Percentiles rank a stretch among this genome's conserved stretches.
phyloP scores from a whole-genome alignment of 1,140 invertebrate genomes.

The Drosophila nikananu region DNA sequence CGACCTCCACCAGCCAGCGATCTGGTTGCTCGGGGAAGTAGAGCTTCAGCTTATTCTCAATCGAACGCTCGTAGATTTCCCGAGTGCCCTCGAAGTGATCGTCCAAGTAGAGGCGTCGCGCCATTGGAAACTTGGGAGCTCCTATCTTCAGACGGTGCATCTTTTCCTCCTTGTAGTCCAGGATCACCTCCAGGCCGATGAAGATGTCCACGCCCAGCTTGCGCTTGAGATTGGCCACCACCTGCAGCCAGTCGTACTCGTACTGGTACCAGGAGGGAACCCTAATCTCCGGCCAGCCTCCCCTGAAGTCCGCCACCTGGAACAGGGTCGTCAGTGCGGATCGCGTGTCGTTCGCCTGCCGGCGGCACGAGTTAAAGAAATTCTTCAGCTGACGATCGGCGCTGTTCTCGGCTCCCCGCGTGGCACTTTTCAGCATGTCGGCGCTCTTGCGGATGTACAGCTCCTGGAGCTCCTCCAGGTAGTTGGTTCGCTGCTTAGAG shows the following conservation, averaged over 20 bases:
- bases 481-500: slow-evolving; percentile 89
- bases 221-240: slow-evolving; percentile 63
- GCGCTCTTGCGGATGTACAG: slow-evolving; percentile 72
- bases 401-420: slow-evolving; percentile 49
- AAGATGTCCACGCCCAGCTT: slow-evolving; percentile 73
- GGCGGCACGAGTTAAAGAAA: slow-evolving; percentile 93
- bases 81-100: slow-evolving; percentile 32
- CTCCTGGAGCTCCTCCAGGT: slow-evolving; percentile 89
- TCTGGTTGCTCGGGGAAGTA: slow-evolving; percentile 70
- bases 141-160: slow-evolving; percentile 75
- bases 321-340: slow-evolving; percentile 52
- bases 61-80: slow-evolving; percentile 48
- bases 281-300: slow-evolving; percentile 74
- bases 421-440: slow-evolving; percentile 66
- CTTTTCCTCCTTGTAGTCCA: slow-evolving; percentile 71
- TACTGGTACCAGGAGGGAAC: slow-evolving; percentile 71
- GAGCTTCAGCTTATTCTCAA: slow-evolving; percentile 52
- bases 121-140: slow-evolving; percentile 64
- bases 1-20: slow-evolving; percentile 62
- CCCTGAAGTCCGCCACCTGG: slow-evolving; percentile 64
- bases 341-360: slow-evolving; percentile 74
- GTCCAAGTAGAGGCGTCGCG: slow-evolving; percentile 58
- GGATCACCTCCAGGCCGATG: slow-evolving; percentile 70
- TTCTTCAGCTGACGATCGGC: slow-evolving; percentile 89
- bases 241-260: slow-evolving; percentile 77